Conservation (phyloP, 2,797 vertebrate species). For the Sciaenops ocellatus region DNA sequence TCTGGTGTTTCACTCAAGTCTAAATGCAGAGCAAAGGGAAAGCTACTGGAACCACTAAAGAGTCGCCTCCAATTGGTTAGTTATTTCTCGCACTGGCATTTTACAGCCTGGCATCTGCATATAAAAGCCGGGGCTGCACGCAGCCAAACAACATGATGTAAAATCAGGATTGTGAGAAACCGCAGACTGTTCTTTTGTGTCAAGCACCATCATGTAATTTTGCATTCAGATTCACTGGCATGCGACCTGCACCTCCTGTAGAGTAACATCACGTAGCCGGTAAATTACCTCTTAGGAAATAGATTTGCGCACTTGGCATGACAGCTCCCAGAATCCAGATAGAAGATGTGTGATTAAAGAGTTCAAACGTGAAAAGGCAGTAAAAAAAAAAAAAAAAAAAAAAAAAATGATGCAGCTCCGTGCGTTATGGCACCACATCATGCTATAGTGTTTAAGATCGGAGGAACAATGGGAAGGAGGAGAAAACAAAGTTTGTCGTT, state of each 20-base stretch:
- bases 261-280: constrained; percentile 19
- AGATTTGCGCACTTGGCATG: neutral
- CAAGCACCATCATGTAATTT: constrained; percentile 45
- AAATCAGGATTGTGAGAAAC: constrained; percentile 59
- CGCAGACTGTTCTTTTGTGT: constrained; percentile 53
- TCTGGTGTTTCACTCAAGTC: neutral
- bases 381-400: neutral
- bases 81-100: constrained; percentile 41
- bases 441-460: neutral
- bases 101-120: constrained; percentile 44
- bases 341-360: neutral
- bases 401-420: neutral
- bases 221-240: constrained; percentile 22
- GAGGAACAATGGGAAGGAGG: neutral
- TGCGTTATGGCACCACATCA: neutral
- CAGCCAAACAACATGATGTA: constrained; percentile 27
- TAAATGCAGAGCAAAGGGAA: neutral
- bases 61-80: constrained; percentile 15
- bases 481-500: neutral
- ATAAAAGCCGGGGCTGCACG: constrained; percentile 26
- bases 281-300: constrained; percentile 1
- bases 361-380: neutral
- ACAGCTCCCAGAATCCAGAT: neutral
- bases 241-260: constrained; percentile 19
- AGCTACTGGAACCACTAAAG: constrained; percentile 25